These are phyloP conservation scores for Pteronotus mesoamericanus DNA, from an alignment of 2,797 vertebrate genomes.

Conservation along the genomic window DNA sequence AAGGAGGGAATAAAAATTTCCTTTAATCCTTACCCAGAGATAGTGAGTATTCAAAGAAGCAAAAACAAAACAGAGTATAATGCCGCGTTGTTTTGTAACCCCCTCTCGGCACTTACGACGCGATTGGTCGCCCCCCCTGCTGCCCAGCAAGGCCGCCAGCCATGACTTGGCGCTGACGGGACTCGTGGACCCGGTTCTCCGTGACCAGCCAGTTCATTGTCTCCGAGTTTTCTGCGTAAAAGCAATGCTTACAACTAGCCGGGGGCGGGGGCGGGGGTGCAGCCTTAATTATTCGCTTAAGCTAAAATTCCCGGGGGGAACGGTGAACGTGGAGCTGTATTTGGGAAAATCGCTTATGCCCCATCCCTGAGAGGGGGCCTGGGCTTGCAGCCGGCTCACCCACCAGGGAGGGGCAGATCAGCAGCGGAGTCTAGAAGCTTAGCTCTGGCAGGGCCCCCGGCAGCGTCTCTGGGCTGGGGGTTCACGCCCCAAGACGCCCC, in stretches of 20 bases:
- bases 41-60: background rate
- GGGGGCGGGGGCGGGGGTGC: background rate
- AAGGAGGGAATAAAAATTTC: background rate
- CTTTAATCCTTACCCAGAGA: background rate
- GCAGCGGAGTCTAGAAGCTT: background rate
- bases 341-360: background rate
- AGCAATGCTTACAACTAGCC: background rate
- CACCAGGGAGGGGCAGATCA: background rate
- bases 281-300: background rate
- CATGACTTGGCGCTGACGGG: background rate
- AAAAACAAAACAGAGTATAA: slow-evolving; percentile 24
- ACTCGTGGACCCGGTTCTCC: background rate
- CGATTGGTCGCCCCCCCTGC: background rate
- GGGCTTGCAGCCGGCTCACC: background rate
- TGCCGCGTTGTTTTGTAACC: background rate
- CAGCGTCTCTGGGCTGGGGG: background rate
- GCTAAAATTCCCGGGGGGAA: background rate
- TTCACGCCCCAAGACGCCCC: background rate
- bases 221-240: background rate
- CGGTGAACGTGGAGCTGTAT: background rate
- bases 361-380: background rate
- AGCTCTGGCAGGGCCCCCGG: background rate
- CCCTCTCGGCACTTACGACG: background rate
- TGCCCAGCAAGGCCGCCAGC: background rate
- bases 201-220: background rate